Evolutionary conservation across 1,140 invertebrate genomes (phyloP).

Genomic region (Drosophila melanogaster): Release_6_plus_ISO1_MT NT_033777.3:26665501-26666000

Average conservation of each 20-base stretch:
- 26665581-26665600: conserved; percentile 61
- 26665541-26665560: conserved; percentile 80
- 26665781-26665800: conserved; percentile 61
- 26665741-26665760: conserved; percentile 44
- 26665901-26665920: conserved; percentile 45
- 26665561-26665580: conserved; percentile 73
- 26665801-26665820: conserved; percentile 53
- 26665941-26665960: conserved; percentile 1
- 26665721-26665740: conserved; percentile 50
- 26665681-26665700: conserved; percentile 20
- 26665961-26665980: conserved; percentile 25
- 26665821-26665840: not conserved
- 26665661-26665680: conserved; percentile 67
- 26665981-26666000: conserved; percentile 12
- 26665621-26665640: conserved; percentile 33
- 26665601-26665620: conserved; percentile 84
- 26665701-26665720: conserved; percentile 24
- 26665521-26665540: conserved; percentile 82
- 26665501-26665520: conserved; percentile 78
- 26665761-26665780: conserved; percentile 47
- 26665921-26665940: conserved; percentile 32
- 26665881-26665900: conserved; percentile 39
- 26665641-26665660: conserved; percentile 56
- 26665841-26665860: conserved; percentile 40
- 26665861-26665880: conserved; percentile 47